phyloP scores from a whole-genome alignment of 2,113 vertebrate species.

The western clawed frog (Xenopus tropicalis) region DNA sequence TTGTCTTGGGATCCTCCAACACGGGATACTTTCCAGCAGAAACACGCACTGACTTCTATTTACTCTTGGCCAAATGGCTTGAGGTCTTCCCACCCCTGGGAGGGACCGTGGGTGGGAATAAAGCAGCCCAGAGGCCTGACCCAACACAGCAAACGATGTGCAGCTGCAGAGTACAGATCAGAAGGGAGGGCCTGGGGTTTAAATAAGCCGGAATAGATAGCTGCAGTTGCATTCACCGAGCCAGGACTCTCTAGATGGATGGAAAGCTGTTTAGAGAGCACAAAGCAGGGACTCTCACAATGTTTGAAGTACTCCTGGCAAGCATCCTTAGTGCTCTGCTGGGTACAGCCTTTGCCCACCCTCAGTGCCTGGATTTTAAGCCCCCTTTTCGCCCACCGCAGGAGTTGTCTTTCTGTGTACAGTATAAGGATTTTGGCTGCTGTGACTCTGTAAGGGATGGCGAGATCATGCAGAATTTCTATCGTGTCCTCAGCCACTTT shows the following conservation, averaged over 20 bases:
- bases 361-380: slow-evolving; percentile 94
- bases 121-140: slow-evolving; percentile 28
- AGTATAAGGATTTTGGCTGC: slow-evolving; percentile 87
- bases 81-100: not conserved
- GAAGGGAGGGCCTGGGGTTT: slow-evolving; percentile 1
- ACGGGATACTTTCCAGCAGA: too few species aligned
- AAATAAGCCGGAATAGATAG: not conserved
- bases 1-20: too few species aligned
- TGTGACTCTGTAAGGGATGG: slow-evolving; percentile 75
- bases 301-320: not conserved
- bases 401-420: slow-evolving; percentile 79
- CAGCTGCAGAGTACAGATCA: not conserved
- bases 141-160: slow-evolving; percentile 4
- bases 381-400: slow-evolving; percentile 81
- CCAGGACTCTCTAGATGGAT: slow-evolving; percentile 24
- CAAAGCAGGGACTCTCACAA: not conserved
- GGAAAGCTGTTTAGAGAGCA: slow-evolving; percentile 15
- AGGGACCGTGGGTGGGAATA: not conserved
- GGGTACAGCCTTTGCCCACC: slow-evolving; percentile 62
- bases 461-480: slow-evolving; percentile 72
- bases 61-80: not conserved
- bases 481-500: slow-evolving; percentile 66
- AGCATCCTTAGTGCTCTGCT: slow-evolving; percentile 46
- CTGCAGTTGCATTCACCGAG: not conserved
- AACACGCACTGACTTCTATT: not conserved